A percentile compares a stretch with the other conserved stretches of the same genome.
Evolutionary conservation across 1,140 invertebrate species (phyloP).

Genomic region (Pinna nobilis): DNA sequence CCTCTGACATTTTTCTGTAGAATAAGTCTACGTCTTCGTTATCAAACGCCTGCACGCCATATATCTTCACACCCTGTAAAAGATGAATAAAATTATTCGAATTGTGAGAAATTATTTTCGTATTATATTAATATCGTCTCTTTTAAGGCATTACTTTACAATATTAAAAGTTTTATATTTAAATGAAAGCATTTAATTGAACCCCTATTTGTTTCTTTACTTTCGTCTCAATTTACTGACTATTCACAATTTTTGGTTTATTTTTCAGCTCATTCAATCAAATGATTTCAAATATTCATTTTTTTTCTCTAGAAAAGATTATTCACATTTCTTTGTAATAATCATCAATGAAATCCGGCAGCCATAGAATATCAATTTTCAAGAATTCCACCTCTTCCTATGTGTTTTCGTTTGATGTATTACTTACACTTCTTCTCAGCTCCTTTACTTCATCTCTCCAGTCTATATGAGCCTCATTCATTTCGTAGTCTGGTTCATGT

Average conservation of each 20-base stretch:
- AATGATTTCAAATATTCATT: too few relatives aligned
- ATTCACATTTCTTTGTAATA: not conserved
- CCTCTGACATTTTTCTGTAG: slow-evolving; percentile 49
- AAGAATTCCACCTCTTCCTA: too few relatives aligned
- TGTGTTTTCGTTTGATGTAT: not conserved
- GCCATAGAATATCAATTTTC: not conserved
- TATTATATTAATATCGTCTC: not conserved
- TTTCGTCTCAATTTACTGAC: too few relatives aligned
- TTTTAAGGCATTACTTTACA: not conserved
- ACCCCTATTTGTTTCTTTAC: too few relatives aligned
- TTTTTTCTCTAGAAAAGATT: too few relatives aligned
- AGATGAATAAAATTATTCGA: not conserved
- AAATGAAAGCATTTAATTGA: not conserved
- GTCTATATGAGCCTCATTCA: slow-evolving; percentile 60
- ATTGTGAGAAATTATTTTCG: not conserved
- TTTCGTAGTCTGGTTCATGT: slow-evolving; percentile 58
- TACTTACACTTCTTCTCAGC: slow-evolving; percentile 35
- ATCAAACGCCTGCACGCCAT: slow-evolving; percentile 53
- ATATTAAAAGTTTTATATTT: not conserved
- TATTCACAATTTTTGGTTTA: too few relatives aligned
- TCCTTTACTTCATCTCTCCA: slow-evolving; percentile 62
- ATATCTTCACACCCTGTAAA: slow-evolving; percentile 59
- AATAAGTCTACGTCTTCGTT: slow-evolving; percentile 41
- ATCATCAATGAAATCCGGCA: not conserved
- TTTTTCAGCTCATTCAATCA: too few relatives aligned